Evolutionary conservation across 1,140 invertebrate genomes (phyloP).

Genomic region (Bicyclus anynana): DNA sequence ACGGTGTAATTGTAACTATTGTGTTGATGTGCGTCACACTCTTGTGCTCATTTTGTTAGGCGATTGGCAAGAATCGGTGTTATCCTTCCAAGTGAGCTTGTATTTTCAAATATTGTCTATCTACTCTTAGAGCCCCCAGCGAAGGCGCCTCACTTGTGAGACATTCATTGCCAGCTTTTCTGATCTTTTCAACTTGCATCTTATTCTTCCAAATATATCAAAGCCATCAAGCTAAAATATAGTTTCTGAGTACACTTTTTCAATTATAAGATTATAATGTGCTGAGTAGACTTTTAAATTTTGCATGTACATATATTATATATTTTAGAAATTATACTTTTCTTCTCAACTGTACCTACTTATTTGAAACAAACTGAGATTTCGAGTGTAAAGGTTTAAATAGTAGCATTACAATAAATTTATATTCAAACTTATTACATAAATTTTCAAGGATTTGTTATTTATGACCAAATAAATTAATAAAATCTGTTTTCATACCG

Average conservation of each 20-base stretch:
- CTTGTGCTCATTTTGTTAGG: constrained; percentile 67
- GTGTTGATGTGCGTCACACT: constrained; percentile 74
- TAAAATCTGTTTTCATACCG: no score
- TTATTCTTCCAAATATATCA: constrained; percentile 17
- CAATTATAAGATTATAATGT: constrained; percentile 15
- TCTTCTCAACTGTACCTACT: background rate
- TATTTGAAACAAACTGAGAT: constrained; percentile 15
- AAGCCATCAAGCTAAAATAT: constrained; percentile 25
- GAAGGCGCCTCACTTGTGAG: constrained; percentile 76
- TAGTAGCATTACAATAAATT: no score
- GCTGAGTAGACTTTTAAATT: constrained; percentile 22
- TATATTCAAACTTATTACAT: no score
- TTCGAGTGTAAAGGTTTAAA: no score
- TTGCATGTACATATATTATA: constrained; percentile 13
- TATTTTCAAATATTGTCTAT: constrained; percentile 44
- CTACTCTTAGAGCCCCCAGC: constrained; percentile 44
- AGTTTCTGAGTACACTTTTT: constrained; percentile 22
- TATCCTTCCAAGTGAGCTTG: constrained; percentile 63
- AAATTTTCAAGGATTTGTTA: no score
- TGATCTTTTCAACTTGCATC: constrained; percentile 38
- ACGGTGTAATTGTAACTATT: constrained; percentile 62
- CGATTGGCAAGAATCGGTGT: constrained; percentile 60
- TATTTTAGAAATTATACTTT: constrained; percentile 18
- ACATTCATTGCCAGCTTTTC: constrained; percentile 59
- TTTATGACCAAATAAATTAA: background rate